Percentiles rank a stretch among this genome's conserved stretches.
These are phyloP conservation scores for Bombus turneri DNA, from an alignment of 1,140 invertebrate species.

Conservation along the genomic window DNA sequence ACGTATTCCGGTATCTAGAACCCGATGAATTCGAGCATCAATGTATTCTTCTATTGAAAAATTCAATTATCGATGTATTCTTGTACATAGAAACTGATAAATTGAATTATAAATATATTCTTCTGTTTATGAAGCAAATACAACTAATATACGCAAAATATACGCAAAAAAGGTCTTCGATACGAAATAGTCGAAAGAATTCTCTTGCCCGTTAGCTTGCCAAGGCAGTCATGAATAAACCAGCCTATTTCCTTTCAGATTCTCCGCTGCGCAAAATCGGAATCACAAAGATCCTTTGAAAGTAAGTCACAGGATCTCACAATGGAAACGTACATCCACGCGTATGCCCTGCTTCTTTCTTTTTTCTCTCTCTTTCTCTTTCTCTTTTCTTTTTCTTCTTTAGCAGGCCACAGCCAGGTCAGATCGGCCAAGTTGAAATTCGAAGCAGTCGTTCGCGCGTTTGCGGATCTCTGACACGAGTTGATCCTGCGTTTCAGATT, in stretches of 20 bases:
- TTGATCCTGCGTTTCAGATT: slow-evolving; percentile 58
- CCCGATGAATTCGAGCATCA: neutral
- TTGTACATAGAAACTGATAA: neutral
- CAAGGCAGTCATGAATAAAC: slow-evolving; percentile 19
- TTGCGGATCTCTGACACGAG: neutral
- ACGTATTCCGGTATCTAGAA: neutral
- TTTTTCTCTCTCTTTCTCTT: neutral
- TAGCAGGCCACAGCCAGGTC: slow-evolving; percentile 53
- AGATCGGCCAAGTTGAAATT: slow-evolving; percentile 53
- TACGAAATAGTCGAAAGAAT: neutral
- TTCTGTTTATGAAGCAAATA: neutral
- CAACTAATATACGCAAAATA: neutral
- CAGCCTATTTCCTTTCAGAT: neutral
- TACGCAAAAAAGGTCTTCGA: neutral
- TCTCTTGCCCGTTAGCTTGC: neutral
- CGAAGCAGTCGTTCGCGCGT: neutral
- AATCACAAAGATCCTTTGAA: slow-evolving; percentile 32
- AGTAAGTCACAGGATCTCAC: slow-evolving; percentile 40
- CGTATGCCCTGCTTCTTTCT: slow-evolving; percentile 43
- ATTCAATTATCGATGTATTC: neutral
- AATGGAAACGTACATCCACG: neutral
- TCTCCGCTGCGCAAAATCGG: neutral
- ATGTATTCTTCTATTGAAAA: neutral
- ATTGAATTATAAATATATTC: neutral
- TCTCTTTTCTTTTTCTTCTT: neutral